Base-by-base conservation (phyloP, 2,888 invertebrate species). In the Gari tellinella region DNA sequence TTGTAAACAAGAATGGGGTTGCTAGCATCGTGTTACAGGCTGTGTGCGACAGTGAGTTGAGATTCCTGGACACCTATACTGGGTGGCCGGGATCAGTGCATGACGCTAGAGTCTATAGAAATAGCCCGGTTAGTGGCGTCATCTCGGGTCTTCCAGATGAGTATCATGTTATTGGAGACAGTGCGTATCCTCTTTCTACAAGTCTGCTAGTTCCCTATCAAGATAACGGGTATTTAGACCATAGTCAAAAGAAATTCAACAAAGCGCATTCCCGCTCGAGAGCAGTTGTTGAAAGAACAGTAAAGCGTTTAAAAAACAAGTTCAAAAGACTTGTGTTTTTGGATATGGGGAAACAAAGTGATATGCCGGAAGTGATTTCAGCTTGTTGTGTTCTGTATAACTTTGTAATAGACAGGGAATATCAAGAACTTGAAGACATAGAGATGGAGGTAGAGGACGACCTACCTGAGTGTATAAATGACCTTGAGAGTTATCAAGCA, bases 181-280 rank as follows among this genome's bases (percentile, higher is more conserved):
- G 43, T 12, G 68, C 68, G 2, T 69, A 69, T 48, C 62, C 68
- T 1, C 5, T 25, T 15, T 31, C 17, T 5, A 19, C 15, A 14
- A 40, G 37, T 49, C 37, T 62, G 15, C 17, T 69, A 21, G 49
- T 49, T 10, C 68, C 68, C 5, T 69, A 43, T 26, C 26, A 56
- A 14, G 56, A 69, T 40, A 69, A 48, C 19, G 68, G 62, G 5
- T 56, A 69, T 43, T 43, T 69, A 8, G 49, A 40, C 14, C 40
- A 51, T n/a, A 46, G 62, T 15, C 66, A 62, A 43, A 26, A 17
- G 14, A 63, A 66, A 37, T 75, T 48, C 62, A 75, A 75, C 41
- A 17, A 62, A 14, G 43, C 23, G 1, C 61, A 51, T 26, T 51
- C 38, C 23, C 19, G 41, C 23, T 51, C 40, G 23, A 8, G 51